These are phyloP conservation scores for Henicopernis longicauda DNA, from an alignment of 2,113 vertebrate species.

Conservation along the genomic window DNA sequence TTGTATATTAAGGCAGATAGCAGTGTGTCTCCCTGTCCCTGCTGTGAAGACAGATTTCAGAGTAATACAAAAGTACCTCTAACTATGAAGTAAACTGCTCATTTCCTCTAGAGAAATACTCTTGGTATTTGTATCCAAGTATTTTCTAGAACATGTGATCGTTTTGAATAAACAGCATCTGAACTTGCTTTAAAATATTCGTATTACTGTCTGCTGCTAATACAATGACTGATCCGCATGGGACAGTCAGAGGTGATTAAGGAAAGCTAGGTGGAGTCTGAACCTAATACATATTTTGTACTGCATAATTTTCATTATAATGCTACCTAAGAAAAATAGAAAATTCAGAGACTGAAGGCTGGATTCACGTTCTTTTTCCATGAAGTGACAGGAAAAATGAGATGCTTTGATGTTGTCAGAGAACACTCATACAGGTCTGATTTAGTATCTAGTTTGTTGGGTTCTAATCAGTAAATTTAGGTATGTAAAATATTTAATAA, in stretches of 20 bases:
- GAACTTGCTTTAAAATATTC: not conserved
- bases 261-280: not conserved
- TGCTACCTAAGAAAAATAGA: fast-evolving
- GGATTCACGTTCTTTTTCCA: not conserved
- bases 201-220: not conserved
- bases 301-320: not conserved
- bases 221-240: not conserved
- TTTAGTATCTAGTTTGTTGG: fast-evolving
- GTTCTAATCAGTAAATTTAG: not conserved
- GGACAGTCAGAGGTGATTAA: not conserved
- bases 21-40: not conserved
- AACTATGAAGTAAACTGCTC: not conserved
- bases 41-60: not conserved
- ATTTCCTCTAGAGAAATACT: not conserved
- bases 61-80: not conserved
- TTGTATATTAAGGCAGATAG: not conserved
- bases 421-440: not conserved
- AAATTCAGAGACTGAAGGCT: not conserved
- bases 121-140: not conserved
- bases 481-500: not conserved
- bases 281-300: not conserved
- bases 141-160: not conserved
- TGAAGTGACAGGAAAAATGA: not conserved
- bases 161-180: not conserved
- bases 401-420: not conserved